Percentiles rank a stretch among this genome's conserved stretches.
Conservation (phyloP, 2,113 vertebrate genomes). For the Oncorhynchus nerka region DNA sequence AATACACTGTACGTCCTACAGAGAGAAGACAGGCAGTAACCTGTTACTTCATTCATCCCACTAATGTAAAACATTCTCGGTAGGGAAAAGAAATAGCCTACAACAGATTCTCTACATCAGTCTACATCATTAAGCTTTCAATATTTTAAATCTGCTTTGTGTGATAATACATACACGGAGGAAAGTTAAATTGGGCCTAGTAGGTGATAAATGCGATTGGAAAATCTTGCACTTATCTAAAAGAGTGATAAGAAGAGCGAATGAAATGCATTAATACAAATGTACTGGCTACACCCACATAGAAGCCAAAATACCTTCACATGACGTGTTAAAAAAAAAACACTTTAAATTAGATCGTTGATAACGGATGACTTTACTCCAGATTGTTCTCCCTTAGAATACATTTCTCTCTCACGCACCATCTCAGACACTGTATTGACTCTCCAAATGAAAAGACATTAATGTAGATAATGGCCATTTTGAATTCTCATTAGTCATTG, state of each 20-base stretch:
- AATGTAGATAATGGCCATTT: conserved; percentile 73
- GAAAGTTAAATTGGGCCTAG: conserved; percentile 51
- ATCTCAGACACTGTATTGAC: conserved; percentile 58
- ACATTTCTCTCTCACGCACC: conserved; percentile 34
- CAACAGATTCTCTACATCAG: conserved; percentile 62
- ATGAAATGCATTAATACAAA: conserved; percentile 46
- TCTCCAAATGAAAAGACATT: conserved; percentile 72
- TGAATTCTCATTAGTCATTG: conserved; percentile 72
- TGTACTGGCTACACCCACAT: conserved; percentile 28
- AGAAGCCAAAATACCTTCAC: conserved; percentile 41
- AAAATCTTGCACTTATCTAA: conserved; percentile 41
- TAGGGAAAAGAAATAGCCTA: conserved; percentile 70
- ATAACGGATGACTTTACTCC: conserved; percentile 43
- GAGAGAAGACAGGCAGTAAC: conserved; percentile 70
- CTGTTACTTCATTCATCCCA: conserved; percentile 84
- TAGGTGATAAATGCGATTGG: conserved; percentile 48
- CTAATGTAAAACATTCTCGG: conserved; percentile 78
- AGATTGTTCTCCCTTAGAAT: conserved; percentile 26
- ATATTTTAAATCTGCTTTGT: conserved; percentile 80
- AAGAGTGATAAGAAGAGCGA: conserved; percentile 35
- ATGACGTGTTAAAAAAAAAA: conserved; percentile 13
- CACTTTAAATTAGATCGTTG: conserved; percentile 54
- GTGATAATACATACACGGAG: conserved; percentile 70
- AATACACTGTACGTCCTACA: conserved; percentile 70
- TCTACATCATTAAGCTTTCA: conserved; percentile 79